These are phyloP conservation scores for Nasonovia ribisnigri DNA, from an alignment of 2,888 invertebrate genomes.

Conservation along the genomic window DNA sequence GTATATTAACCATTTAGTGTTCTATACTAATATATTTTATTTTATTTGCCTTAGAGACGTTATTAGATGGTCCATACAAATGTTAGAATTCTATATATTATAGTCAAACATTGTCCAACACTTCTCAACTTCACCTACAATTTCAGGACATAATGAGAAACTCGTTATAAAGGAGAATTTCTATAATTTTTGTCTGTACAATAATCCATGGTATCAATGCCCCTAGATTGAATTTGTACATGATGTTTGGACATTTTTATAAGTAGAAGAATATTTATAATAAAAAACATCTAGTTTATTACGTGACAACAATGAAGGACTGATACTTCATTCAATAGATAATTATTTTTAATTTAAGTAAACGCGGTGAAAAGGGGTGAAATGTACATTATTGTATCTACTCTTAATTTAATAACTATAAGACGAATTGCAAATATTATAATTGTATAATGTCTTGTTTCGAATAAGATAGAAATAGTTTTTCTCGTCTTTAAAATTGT, in stretches of 20 bases:
- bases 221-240: neutral
- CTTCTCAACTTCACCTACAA: neutral
- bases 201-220: neutral
- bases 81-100: too few relatives aligned
- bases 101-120: neutral
- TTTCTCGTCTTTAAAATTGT: neutral
- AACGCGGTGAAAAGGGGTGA: neutral
- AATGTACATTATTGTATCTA: neutral
- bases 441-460: neutral
- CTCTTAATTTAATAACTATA: neutral
- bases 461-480: neutral
- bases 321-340: neutral
- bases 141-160: neutral
- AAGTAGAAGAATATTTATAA: neutral
- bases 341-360: neutral
- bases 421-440: neutral
- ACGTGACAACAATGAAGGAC: neutral
- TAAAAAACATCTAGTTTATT: neutral
- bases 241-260: neutral
- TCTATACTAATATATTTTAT: neutral
- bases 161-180: neutral
- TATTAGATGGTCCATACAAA: neutral
- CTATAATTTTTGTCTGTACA: neutral
- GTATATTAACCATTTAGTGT: neutral
- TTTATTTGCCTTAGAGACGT: neutral